Conservation (phyloP, 2,797 vertebrate species). For the Aphelocoma californica region DNA sequence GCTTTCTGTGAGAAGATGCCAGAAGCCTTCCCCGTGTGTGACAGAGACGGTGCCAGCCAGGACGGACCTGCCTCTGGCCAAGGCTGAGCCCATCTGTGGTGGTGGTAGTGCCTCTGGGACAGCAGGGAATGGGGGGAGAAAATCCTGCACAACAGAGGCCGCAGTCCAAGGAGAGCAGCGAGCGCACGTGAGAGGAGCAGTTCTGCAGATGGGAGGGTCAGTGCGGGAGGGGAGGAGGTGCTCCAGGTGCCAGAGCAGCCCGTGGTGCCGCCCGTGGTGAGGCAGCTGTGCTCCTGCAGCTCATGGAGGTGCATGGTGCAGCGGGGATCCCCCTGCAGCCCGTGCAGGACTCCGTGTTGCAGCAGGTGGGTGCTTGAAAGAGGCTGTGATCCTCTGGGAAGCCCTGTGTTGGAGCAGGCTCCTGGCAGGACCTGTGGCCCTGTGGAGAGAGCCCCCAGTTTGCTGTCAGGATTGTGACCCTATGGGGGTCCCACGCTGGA, state of each 20-base stretch:
- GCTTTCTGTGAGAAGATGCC: background rate
- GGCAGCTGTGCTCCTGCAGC: background rate
- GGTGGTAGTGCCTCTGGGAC: background rate
- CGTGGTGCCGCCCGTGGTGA: no score
- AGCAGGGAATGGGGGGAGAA: background rate
- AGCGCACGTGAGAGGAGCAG: background rate
- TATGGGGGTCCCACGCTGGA: no score
- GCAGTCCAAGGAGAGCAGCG: background rate
- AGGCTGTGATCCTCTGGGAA: no score
- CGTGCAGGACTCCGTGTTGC: background rate
- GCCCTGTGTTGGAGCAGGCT: no score
- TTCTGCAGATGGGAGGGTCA: background rate
- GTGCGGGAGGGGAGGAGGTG: background rate
- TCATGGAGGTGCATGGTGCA: background rate
- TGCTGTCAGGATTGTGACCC: no score
- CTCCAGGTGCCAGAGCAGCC: background rate
- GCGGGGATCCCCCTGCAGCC: background rate
- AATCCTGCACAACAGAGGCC: background rate
- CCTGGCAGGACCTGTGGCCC: no score
- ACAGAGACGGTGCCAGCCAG: background rate
- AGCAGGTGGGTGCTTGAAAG: background rate
- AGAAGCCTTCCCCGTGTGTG: background rate
- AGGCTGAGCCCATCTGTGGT: background rate
- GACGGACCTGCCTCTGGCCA: background rate
- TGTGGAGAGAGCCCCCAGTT: no score